phyloP scores from a whole-genome alignment of 2,797 vertebrate genomes.

The Neosalanx taihuensis region DNA sequence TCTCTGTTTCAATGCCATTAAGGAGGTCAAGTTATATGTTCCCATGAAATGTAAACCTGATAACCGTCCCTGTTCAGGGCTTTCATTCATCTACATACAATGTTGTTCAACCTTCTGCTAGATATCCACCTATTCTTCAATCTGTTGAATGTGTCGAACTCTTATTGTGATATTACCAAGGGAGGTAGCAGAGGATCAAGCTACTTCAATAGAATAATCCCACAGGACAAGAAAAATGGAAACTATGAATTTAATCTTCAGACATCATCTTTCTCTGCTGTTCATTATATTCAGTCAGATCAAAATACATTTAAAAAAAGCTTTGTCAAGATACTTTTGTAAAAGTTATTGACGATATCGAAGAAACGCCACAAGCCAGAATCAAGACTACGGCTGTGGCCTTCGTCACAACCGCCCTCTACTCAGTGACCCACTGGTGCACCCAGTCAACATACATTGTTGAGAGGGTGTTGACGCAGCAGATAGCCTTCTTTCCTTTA shows the following conservation, averaged over 20 bases:
- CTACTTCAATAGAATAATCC: neutral
- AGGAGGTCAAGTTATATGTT: neutral
- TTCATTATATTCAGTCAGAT: neutral
- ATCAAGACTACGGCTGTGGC: too few species aligned
- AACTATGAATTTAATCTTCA: neutral
- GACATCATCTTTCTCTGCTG: neutral
- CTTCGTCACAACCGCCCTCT: too few species aligned
- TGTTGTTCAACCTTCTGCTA: neutral
- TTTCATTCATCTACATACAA: neutral
- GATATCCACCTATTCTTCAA: neutral
- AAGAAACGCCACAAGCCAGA: too few species aligned
- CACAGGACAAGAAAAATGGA: neutral
- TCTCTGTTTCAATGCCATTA: neutral
- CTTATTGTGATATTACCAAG: neutral
- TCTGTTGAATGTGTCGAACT: neutral
- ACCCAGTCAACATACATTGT: too few species aligned
- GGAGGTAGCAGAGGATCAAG: neutral
- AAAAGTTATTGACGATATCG: too few species aligned
- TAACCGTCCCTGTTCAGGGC: neutral
- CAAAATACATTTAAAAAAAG: neutral
- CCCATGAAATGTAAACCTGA: slow-evolving; percentile 14
- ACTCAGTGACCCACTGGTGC: too few species aligned
- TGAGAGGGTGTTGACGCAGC: too few species aligned
- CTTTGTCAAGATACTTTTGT: too few species aligned
- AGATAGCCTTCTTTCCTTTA: too few species aligned